Evolutionary conservation across 1,140 invertebrate genomes (phyloP).

Genomic region (Sipha flava): DNA sequence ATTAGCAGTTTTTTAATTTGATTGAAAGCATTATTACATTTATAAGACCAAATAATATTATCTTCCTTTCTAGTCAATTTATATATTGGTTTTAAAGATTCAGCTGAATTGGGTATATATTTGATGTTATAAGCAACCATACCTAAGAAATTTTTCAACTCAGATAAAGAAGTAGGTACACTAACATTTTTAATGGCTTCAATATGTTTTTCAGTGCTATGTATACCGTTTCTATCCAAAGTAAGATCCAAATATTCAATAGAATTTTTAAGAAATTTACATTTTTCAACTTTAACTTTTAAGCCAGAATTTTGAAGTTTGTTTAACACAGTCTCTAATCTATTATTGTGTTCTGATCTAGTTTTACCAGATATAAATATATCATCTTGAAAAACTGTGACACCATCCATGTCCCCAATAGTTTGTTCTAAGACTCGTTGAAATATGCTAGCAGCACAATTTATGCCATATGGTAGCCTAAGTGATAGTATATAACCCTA

Average conservation of each 20-base stretch:
- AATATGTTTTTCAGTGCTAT: slow-evolving; percentile 42
- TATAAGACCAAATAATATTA: slow-evolving; percentile 35
- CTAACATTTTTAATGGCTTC: slow-evolving; percentile 40
- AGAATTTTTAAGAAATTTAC: slow-evolving; percentile 26
- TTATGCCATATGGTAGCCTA: slow-evolving; percentile 31
- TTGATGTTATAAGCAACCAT: slow-evolving; percentile 40
- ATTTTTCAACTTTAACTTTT: slow-evolving; percentile 35
- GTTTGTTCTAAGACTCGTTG: slow-evolving; percentile 24
- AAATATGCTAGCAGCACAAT: slow-evolving; percentile 25
- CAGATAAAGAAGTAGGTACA: slow-evolving; percentile 40
- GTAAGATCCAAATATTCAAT: slow-evolving; percentile 38
- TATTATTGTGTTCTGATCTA: neutral
- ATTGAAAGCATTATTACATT: slow-evolving; percentile 42
- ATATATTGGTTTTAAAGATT: slow-evolving; percentile 32
- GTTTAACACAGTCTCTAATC: neutral
- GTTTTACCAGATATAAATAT: slow-evolving; percentile 29
- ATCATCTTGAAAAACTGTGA: slow-evolving; percentile 24
- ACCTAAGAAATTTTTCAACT: slow-evolving; percentile 42
- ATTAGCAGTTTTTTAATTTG: slow-evolving; percentile 42
- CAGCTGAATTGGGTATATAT: slow-evolving; percentile 39
- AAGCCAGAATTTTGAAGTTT: slow-evolving; percentile 24
- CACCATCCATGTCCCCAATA: slow-evolving; percentile 10
- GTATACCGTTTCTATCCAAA: slow-evolving; percentile 37
- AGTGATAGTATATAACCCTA: neutral
- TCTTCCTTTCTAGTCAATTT: slow-evolving; percentile 32